phyloP scores from a whole-genome alignment of 2,797 vertebrate genomes.

The Enoplosus armatus region DNA sequence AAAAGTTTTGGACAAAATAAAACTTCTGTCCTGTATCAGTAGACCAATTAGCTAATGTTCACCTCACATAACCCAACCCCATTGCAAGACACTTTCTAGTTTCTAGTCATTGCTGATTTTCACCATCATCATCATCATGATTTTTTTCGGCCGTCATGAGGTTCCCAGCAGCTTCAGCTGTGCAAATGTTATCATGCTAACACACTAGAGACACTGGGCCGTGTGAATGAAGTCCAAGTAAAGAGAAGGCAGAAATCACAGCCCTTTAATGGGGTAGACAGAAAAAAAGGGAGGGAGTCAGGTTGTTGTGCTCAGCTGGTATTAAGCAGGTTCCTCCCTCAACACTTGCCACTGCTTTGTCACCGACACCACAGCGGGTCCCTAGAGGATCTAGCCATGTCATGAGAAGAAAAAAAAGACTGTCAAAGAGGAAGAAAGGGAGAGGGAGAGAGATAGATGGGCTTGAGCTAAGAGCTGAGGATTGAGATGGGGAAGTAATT shows the following conservation, averaged over 20 bases:
- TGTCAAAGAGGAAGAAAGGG: slow-evolving; percentile 20
- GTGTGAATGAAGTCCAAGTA: slow-evolving; percentile 2
- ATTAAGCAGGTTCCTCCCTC: slow-evolving; percentile 51
- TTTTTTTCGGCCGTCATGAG: no score
- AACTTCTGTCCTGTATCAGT: neutral
- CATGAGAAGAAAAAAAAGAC: slow-evolving; percentile 37
- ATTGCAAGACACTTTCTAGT: neutral
- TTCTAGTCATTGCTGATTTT: no score
- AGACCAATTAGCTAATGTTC: neutral
- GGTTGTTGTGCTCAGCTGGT: slow-evolving; percentile 53
- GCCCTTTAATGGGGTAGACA: slow-evolving; percentile 2
- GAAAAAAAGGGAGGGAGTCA: slow-evolving; percentile 2
- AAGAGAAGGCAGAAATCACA: slow-evolving; percentile 28
- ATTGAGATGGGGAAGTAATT: slow-evolving; percentile 86
- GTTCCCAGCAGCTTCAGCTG: no score
- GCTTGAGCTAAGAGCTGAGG: slow-evolving; percentile 72
- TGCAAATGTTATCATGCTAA: no score
- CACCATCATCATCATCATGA: no score
- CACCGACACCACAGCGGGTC: slow-evolving; percentile 56
- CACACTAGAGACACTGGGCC: no score
- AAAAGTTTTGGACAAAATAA: neutral
- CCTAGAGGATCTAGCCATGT: slow-evolving; percentile 49
- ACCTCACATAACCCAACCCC: neutral
- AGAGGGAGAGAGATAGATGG: slow-evolving; percentile 26
- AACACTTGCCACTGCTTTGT: slow-evolving; percentile 62